Evolutionary conservation across 2,113 vertebrate genomes (phyloP), one percentile per base, ranked within the genome.

Genomic region (Oryzias woworae): DNA sequence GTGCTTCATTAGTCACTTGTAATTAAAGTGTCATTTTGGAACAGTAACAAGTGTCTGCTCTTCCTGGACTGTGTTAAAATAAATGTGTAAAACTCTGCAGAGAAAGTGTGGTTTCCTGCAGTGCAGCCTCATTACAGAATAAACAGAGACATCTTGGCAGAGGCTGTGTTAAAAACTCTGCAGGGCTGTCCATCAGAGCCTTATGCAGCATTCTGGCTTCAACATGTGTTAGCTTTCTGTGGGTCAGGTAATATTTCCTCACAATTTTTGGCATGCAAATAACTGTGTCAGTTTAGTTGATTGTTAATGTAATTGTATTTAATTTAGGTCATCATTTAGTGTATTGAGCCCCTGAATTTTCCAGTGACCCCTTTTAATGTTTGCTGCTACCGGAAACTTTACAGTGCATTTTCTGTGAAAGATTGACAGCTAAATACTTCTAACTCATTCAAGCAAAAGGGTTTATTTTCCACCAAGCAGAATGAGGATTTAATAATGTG

Each of bases 21-120:
- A 82, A 87, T 86, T 88, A 83, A 86, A 78, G 52, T 86, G 83
- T 88, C 75, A 78, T 62, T 78, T 52, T 84, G 70, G 78, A 75
- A 83, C 63, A 66, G 54, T 72, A 75, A 26, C 2, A 43, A 60
- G 73, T 61, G n/a, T 43, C 58, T 52, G 59, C 67, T 85, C 57
- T 75, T 58, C 24, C 46, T 76, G 66, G 69, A 53, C 68, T 83
- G 68, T 78, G 53, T 66, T 72, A 73, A 78, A 62, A 65, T 62
- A 72, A 70, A 62, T 28, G 62, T 14, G 31, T 47, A 73, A 56
- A 45, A 45, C 2, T 24, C 51, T 58, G 59, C 24, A 68, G 51
- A 54, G 75, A 85, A 80, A 79, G 44, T 46, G 31, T 28, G 51
- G 53, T 71, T 84, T 84, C 71, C 74, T 69, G 58, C 69, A 80